A percentile compares a stretch with the other conserved stretches of the same genome.
Conservation (phyloP, 1,140 invertebrate species). For the Drosophila jambulina region DNA sequence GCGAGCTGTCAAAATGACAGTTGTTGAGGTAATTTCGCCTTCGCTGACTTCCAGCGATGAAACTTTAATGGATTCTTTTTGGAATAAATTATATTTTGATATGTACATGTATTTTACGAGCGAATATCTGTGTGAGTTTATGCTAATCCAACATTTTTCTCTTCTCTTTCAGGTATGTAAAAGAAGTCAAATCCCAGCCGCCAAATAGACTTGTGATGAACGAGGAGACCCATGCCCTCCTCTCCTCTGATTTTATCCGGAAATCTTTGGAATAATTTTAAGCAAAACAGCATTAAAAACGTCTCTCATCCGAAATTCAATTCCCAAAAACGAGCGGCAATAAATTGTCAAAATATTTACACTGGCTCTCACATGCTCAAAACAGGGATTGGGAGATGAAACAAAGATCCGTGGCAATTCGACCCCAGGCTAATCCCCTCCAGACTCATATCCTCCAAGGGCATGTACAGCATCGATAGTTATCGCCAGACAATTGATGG, state of each 20-base stretch:
- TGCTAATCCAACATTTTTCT: conserved; percentile 36
- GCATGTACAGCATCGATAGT: conserved; percentile 39
- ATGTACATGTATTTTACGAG: conserved; percentile 5
- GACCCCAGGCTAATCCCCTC: conserved; percentile 26
- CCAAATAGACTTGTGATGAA: conserved; percentile 7
- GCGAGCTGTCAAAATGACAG: conserved; percentile 69
- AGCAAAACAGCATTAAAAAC: conserved; percentile 21
- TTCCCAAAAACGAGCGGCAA: conserved; percentile 38
- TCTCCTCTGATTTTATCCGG: conserved; percentile 9
- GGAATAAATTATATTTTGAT: conserved; percentile 32
- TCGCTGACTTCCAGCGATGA: conserved; percentile 32
- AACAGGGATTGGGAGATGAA: conserved; percentile 14
- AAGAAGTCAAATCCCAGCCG: background rate
- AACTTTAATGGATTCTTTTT: conserved; percentile 49
- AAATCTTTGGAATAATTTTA: conserved; percentile 8
- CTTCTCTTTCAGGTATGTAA: conserved; percentile 69
- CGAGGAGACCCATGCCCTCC: too few species aligned
- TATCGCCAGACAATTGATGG: conserved; percentile 62
- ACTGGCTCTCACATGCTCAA: conserved; percentile 10
- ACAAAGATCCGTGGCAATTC: conserved; percentile 10
- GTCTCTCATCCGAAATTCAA: conserved; percentile 6
- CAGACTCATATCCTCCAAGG: conserved; percentile 30
- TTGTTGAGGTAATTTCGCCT: conserved; percentile 70
- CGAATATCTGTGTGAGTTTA: conserved; percentile 4
- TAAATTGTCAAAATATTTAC: conserved; percentile 74